Conservation (phyloP, 2,888 invertebrate genomes). For the Rhopalosiphum nymphaeae region DNA sequence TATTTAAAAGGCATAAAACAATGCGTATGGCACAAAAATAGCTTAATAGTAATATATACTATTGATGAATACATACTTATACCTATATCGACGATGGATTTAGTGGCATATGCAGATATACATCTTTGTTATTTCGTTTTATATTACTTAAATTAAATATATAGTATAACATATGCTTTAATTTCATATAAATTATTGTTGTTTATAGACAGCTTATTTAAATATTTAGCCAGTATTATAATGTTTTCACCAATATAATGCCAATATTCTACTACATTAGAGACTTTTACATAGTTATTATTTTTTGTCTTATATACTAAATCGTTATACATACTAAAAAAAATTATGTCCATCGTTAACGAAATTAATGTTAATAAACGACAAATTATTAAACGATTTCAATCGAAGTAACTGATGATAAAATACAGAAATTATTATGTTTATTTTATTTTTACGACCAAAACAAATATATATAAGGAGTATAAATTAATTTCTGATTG, state of each 20-base stretch:
- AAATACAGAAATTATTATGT: background rate
- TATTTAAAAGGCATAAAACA: background rate
- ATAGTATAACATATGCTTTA: background rate
- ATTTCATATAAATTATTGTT: background rate
- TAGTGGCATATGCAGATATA: background rate
- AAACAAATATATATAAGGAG: background rate
- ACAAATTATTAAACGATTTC: slow-evolving; percentile 1
- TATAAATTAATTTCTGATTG: background rate
- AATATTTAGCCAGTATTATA: background rate
- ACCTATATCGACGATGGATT: background rate
- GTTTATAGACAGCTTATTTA: background rate
- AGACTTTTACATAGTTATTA: background rate
- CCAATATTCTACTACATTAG: background rate
- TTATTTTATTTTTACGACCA: background rate
- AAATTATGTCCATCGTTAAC: background rate
- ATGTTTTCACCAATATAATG: background rate
- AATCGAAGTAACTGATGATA: background rate
- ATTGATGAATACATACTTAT: background rate
- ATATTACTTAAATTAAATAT: background rate
- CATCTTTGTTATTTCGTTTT: background rate
- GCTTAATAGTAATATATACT: background rate
- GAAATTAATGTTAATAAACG: background rate
- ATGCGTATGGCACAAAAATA: background rate
- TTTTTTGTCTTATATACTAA: background rate
- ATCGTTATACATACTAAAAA: background rate